Evolutionary conservation across 2,888 invertebrate species (phyloP).

Genomic region (Megaustenia siamemsis): DNA sequence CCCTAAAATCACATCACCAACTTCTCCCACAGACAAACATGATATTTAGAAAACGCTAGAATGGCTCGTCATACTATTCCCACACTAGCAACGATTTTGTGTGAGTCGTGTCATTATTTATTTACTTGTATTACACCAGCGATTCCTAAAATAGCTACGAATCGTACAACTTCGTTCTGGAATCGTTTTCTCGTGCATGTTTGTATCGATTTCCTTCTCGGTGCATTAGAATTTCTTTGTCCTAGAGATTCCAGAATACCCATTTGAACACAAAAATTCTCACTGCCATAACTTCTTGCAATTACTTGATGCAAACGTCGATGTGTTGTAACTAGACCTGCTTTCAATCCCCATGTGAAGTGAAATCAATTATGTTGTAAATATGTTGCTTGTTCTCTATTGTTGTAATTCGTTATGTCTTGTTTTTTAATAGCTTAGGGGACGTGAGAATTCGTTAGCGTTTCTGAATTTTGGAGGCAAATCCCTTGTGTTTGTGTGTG

Average conservation of each 20-base stretch:
- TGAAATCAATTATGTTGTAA: not conserved
- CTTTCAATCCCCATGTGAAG: not conserved
- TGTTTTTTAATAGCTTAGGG: not conserved
- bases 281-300: not conserved
- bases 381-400: not conserved
- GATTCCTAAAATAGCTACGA: not conserved
- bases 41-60: too few relatives aligned
- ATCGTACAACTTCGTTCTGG: not conserved
- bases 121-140: not conserved
- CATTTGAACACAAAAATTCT: not conserved
- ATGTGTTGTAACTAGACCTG: not conserved
- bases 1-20: too few relatives aligned
- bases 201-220: not conserved
- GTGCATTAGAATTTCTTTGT: not conserved
- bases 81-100: not conserved
- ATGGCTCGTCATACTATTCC: too few relatives aligned
- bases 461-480: not conserved
- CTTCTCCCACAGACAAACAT: too few relatives aligned
- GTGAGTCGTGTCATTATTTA: not conserved
- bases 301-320: not conserved
- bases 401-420: not conserved
- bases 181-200: not conserved
- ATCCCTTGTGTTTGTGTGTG: not conserved
- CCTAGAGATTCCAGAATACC: not conserved
- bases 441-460: not conserved